Evolutionary conservation across 2,113 vertebrate genomes (phyloP), one percentile per base, ranked within the genome.

Genomic region (Seriola rivoliana): DNA sequence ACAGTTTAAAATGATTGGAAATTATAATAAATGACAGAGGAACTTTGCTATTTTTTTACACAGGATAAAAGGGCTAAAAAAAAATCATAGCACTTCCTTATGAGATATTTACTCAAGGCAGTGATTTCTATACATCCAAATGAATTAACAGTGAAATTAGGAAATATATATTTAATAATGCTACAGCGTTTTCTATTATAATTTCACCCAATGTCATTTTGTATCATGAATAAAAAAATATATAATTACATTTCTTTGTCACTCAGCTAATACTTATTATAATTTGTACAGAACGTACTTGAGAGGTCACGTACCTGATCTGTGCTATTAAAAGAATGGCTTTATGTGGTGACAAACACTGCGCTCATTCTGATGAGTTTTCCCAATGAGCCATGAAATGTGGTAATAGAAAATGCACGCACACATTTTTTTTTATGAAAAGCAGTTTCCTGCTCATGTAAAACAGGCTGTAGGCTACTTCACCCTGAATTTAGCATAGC

Each of bases 361-460:
- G 62, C 12, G 32, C 62, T 67, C 55, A 52, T 74, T 74, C 67
- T 73, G 63, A 86, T 81, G 70, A 65, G 62, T 42, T 82, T 50
- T 87, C 34, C 70, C 57, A 88, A 68, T 79, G 81, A 91, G 73
- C 85, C 59, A 5, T 89, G 88, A 75, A 74, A 13, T 42, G 34
- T 55, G 78, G 46, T 71, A 78, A 60, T 75, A 72, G 66, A 82
- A 81, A 82, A 54, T 67, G 65, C 71, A 59, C 17, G 44, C n/a
- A 23, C 40, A 16, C 5, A 0, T 19, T 9, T 17, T 23, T 32
- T 80, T 75, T 85, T 71, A 86, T 90, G 83, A 78, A 90, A 91
- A 90, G 60, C 78, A 82, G 85, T 77, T 90, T 90, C 81, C 88
- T 85, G 80, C 64, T 70, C 34, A 90, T 91, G 88, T 77, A 90